These are phyloP conservation scores for Drosophila navojoa DNA, from an alignment of 1,140 invertebrate genomes.

Conservation along the genomic window DNA sequence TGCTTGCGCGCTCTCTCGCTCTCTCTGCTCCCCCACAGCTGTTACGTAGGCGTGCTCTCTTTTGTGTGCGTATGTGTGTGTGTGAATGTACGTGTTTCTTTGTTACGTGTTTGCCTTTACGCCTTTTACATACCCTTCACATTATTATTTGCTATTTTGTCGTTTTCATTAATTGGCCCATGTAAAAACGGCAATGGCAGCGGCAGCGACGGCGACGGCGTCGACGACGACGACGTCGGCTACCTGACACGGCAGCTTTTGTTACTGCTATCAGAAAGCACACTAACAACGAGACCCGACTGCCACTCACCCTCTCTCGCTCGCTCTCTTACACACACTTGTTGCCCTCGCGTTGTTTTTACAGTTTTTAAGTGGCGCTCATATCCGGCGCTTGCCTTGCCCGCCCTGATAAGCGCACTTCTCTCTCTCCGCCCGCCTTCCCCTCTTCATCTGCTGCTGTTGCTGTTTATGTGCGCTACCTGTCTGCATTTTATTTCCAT, in stretches of 20 bases:
- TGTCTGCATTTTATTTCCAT: slow-evolving; percentile 44
- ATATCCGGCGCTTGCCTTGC: slow-evolving; percentile 72
- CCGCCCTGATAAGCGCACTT: slow-evolving; percentile 52
- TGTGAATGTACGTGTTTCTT: slow-evolving; percentile 3
- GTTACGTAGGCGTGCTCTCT: not conserved
- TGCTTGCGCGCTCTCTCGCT: slow-evolving; percentile 5
- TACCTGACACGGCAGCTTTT: slow-evolving; percentile 55
- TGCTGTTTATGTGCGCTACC: slow-evolving; percentile 27
- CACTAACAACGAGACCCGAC: slow-evolving; percentile 1
- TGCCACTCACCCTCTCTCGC: slow-evolving; percentile 24
- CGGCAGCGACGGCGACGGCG: not conserved
- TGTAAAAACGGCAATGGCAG: slow-evolving; percentile 48
- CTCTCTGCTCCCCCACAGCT: slow-evolving; percentile 21
- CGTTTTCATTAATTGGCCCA: slow-evolving; percentile 75
- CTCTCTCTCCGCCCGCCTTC: not conserved
- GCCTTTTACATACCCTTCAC: slow-evolving; percentile 57
- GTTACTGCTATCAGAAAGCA: slow-evolving; percentile 52
- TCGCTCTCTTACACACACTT: slow-evolving; percentile 52
- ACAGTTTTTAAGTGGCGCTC: slow-evolving; percentile 80
- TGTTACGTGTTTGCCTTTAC: slow-evolving; percentile 47
- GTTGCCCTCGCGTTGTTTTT: slow-evolving; percentile 72
- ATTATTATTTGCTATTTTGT: slow-evolving; percentile 74
- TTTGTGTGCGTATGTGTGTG: slow-evolving; percentile 2
- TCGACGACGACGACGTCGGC: slow-evolving; percentile 15
- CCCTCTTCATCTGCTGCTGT: not conserved